Conservation (phyloP, 1,140 invertebrate species). For the Sminthurinus signatus region DNA sequence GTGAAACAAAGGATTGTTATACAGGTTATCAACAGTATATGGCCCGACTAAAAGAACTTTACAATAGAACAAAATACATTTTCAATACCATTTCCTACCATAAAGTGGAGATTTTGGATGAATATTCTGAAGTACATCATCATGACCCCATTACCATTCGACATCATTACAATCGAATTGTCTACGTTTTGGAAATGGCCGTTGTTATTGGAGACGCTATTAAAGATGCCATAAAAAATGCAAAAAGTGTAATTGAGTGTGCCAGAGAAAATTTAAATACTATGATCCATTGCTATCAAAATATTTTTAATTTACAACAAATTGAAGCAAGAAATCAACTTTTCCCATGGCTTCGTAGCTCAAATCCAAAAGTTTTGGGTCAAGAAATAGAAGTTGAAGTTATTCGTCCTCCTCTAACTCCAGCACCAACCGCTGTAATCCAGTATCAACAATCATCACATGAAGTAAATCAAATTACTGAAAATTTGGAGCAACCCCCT, state of each 20-base stretch:
- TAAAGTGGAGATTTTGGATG: background rate
- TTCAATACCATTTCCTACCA: slow-evolving; percentile 3
- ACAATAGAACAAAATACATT: slow-evolving; percentile 7
- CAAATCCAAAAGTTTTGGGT: too few relatives aligned
- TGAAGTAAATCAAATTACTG: too few relatives aligned
- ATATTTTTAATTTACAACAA: background rate
- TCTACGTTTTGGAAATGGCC: slow-evolving; percentile 4
- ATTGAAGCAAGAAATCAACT: background rate
- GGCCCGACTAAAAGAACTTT: background rate
- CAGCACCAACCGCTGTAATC: too few relatives aligned
- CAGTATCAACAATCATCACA: too few relatives aligned
- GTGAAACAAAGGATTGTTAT: background rate
- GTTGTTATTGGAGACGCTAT: background rate
- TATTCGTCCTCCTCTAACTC: too few relatives aligned
- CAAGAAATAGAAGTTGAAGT: too few relatives aligned
- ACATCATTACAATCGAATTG: slow-evolving; percentile 5
- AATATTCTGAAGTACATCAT: background rate
- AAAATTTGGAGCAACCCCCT: too few relatives aligned
- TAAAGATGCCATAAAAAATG: slow-evolving; percentile 3
- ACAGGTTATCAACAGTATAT: background rate
- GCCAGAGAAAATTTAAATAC: slow-evolving; percentile 2
- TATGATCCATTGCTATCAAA: background rate
- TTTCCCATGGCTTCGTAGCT: background rate
- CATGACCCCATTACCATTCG: background rate
- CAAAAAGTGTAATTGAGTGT: background rate